These are phyloP conservation scores for Campylomormyrus numenius DNA, from an alignment of 2,113 vertebrate species.

Conservation along the genomic window DNA sequence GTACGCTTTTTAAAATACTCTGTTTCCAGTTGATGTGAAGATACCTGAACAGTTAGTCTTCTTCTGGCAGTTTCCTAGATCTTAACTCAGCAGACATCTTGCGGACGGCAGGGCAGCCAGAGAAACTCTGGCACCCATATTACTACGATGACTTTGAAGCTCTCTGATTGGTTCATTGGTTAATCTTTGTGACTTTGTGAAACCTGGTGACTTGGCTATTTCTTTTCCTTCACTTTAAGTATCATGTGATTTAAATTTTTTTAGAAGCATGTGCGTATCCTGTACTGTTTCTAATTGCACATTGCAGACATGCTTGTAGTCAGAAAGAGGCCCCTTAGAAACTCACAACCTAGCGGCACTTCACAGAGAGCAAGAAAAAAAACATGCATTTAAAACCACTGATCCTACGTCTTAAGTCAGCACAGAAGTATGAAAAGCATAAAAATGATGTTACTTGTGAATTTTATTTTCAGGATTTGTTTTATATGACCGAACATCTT, in stretches of 20 bases:
- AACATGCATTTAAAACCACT: background rate
- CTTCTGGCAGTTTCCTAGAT: background rate
- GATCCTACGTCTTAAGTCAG: background rate
- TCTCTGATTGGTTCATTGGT: background rate
- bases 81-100: background rate
- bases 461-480: background rate
- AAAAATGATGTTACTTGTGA: background rate
- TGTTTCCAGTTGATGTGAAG: background rate
- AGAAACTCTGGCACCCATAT: background rate
- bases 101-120: background rate
- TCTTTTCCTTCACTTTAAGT: background rate
- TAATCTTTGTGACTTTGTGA: background rate
- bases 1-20: background rate
- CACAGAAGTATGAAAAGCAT: background rate
- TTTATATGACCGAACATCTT: background rate
- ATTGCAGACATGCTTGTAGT: background rate
- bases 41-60: background rate
- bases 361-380: background rate
- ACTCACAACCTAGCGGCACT: background rate
- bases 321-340: background rate
- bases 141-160: background rate
- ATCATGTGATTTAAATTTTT: background rate
- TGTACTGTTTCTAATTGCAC: background rate
- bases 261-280: background rate
- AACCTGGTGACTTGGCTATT: background rate